These are phyloP conservation scores for Orchesella cincta DNA, from an alignment of 1,140 invertebrate species.

Conservation along the genomic window DNA sequence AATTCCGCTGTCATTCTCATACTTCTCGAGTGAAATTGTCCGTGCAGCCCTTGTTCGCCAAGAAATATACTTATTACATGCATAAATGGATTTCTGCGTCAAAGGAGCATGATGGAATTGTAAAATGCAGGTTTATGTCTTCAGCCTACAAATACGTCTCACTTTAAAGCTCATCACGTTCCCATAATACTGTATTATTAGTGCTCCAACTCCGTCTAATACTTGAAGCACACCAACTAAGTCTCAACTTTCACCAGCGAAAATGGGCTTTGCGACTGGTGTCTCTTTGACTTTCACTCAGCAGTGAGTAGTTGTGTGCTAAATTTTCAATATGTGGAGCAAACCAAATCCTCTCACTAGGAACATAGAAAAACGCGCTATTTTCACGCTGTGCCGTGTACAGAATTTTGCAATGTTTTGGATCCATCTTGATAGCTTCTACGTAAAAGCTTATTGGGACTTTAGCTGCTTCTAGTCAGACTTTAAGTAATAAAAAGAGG, in stretches of 20 bases:
- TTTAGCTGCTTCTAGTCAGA: neutral
- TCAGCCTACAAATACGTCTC: neutral
- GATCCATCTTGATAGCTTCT: too few species aligned
- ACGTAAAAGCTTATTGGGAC: neutral
- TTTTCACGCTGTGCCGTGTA: too few species aligned
- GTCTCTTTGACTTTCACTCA: too few species aligned
- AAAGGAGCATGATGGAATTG: neutral
- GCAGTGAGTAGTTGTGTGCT: too few species aligned
- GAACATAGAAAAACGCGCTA: too few species aligned
- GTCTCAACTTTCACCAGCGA: too few species aligned
- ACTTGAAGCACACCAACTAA: too few species aligned
- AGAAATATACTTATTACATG: neutral
- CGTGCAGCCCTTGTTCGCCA: neutral
- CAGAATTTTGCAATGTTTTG: too few species aligned
- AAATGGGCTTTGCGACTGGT: too few species aligned
- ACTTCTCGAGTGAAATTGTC: neutral
- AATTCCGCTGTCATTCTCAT: neutral
- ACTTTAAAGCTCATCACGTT: conserved; percentile 10
- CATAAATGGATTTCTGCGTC: neutral
- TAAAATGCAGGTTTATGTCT: neutral
- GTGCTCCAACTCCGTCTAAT: neutral
- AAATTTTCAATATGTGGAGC: too few species aligned
- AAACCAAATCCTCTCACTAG: too few species aligned
- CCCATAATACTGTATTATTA: conserved; percentile 11
- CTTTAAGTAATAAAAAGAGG: neutral